These are phyloP conservation scores for Acanthaster planci DNA, from an alignment of 35 echinoderm and acorn worm species.

Conservation along the genomic window DNA sequence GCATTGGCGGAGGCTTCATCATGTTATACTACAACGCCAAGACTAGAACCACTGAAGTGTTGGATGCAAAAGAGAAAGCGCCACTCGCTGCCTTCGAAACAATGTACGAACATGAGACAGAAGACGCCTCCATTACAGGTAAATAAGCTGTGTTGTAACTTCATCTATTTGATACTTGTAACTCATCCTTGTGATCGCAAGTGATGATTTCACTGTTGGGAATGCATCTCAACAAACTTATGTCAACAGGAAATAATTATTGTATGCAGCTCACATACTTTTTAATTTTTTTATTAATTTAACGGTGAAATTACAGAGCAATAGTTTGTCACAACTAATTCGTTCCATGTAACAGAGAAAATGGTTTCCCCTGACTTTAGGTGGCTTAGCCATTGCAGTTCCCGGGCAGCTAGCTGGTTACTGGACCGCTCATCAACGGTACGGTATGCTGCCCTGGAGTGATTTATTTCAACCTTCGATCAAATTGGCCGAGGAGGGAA, in stretches of 20 bases:
- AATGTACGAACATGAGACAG: slow-evolving; percentile 50
- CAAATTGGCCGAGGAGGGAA: slow-evolving; percentile 67
- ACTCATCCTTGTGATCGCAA: too few species aligned
- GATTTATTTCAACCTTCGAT: slow-evolving; percentile 63
- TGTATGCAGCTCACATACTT: too few species aligned
- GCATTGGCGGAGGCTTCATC: slow-evolving; percentile 71
- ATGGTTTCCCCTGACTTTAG: slow-evolving; percentile 37
- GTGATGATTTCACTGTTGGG: too few species aligned
- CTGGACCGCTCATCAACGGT: slow-evolving; percentile 70
- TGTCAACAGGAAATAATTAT: too few species aligned
- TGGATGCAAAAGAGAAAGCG: slow-evolving; percentile 61
- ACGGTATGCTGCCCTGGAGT: slow-evolving; percentile 67
- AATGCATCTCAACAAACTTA: too few species aligned
- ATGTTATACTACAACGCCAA: slow-evolving; percentile 41
- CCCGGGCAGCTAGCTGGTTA: slow-evolving; percentile 77
- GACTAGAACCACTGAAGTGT: neutral
- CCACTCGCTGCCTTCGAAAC: slow-evolving; percentile 44
- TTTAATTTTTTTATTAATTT: too few species aligned
- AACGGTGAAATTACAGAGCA: too few species aligned
- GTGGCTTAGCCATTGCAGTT: slow-evolving; percentile 83
- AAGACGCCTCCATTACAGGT: slow-evolving; percentile 18
- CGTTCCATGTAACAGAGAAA: too few species aligned
- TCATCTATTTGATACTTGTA: too few species aligned
- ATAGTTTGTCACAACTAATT: too few species aligned
- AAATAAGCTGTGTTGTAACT: neutral